Base-by-base conservation (phyloP, 2,797 vertebrate species). In the Diplodus puntazzo region DNA sequence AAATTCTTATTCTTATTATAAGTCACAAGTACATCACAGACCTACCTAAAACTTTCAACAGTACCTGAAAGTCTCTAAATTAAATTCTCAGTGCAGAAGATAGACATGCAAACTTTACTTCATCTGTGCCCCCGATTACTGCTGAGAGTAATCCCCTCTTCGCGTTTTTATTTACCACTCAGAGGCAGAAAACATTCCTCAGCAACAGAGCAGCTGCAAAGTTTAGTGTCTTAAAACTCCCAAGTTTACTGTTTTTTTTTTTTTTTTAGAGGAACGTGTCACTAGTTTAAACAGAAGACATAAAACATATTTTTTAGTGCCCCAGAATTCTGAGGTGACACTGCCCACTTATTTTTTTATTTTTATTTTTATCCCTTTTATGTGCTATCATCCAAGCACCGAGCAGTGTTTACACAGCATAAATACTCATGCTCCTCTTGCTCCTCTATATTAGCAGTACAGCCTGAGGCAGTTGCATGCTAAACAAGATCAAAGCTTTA, bases 141-240 rank as follows among this genome's bases (percentile, higher is more conserved):
- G 34, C 42, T 61, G 23, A 75, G 8, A 70, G 14, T 68, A 60
- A 77, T 75, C 67, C 25, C 14, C 5, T 34, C 12, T 58, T 27
- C 46, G 59, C 17, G 66, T 30, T 62, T 68, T 75, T 18, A 57
- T 62, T 46, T 42, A 53, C 12, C 2, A 10, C 57, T 74, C 2
- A 1, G 43, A 50, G 50, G 53, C 27, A 68, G 30, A 82, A 73
- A 77, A 53, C 53, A 69, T 78, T 63, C 55, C 64, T 5, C 8
- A 49, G 46, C 53, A 81, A 30, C 74, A 70, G 61, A 67, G 5
- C 42, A 79, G 30, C 30, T 42, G n/a, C 57, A 67, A 79, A 66
- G 50, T 79, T 66, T 17, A 54, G 10, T 2, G 0, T 25, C 54
- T 43, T 48, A 60, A 65, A 69, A 30, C 23, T 53, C 43, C 42